Percentiles rank a stretch among this genome's conserved stretches.
Conservation (phyloP, 2,888 invertebrate genomes). For the Morpho helenor region DNA sequence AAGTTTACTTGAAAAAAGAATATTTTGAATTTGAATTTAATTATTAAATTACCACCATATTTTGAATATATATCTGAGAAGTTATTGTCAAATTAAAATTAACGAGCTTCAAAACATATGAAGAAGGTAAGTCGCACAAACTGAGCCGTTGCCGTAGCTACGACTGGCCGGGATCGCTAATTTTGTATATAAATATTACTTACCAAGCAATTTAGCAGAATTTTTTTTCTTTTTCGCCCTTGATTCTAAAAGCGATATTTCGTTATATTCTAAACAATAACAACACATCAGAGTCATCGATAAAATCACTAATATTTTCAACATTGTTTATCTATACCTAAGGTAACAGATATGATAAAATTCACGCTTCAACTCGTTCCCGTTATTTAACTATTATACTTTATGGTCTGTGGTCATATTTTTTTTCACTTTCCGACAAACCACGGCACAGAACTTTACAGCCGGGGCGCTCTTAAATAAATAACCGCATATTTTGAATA, state of each 20-base stretch:
- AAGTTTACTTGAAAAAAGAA: too few relatives aligned
- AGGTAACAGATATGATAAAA: constrained; percentile 2
- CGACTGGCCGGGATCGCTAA: not conserved
- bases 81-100: too few relatives aligned
- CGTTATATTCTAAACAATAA: constrained; percentile 53
- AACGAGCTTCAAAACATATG: too few relatives aligned
- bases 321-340: constrained; percentile 35
- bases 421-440: constrained; percentile 1
- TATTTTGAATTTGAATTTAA: too few relatives aligned
- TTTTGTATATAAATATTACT: constrained; percentile 29
- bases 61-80: too few relatives aligned
- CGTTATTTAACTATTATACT: constrained; percentile 2
- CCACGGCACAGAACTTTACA: constrained; percentile 39
- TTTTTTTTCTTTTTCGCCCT: constrained; percentile 65
- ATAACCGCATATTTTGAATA: constrained; percentile 41
- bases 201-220: constrained; percentile 52
- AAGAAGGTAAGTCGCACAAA: too few relatives aligned
- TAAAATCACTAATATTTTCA: constrained; percentile 44
- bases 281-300: constrained; percentile 49
- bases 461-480: constrained; percentile 49
- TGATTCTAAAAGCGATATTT: constrained; percentile 47
- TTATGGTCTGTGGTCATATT: constrained; percentile 11
- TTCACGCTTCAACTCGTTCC: constrained; percentile 3
- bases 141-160: too few relatives aligned
- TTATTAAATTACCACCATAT: too few relatives aligned